Evolutionary conservation across 1,140 invertebrate genomes (phyloP).

Genomic region (Calosoma granatense): DNA sequence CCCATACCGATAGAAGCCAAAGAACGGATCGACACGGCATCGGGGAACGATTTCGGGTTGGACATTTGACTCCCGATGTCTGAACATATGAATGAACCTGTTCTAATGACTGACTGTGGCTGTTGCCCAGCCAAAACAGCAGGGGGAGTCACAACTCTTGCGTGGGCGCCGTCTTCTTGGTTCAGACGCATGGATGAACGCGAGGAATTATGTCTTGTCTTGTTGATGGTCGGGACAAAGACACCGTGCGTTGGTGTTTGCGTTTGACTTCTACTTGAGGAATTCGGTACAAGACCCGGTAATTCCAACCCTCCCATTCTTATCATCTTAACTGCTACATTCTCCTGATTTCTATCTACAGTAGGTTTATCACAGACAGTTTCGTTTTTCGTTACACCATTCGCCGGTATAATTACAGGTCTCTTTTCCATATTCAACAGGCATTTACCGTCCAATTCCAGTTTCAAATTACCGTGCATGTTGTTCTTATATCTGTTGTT

Average conservation of each 20-base stretch:
- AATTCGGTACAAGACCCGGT: background rate
- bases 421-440: background rate
- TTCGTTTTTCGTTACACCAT: conserved; percentile 2
- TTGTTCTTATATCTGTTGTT: conserved; percentile 1
- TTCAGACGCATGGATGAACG: background rate
- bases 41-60: conserved; percentile 32
- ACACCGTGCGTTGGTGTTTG: too few species aligned
- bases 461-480: background rate
- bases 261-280: background rate
- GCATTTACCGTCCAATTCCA: background rate
- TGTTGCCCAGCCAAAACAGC: background rate
- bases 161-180: conserved; percentile 6
- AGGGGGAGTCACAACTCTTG: background rate
- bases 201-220: background rate
- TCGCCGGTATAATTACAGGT: background rate
- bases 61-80: conserved; percentile 24
- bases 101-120: background rate
- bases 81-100: conserved; percentile 9
- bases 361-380: background rate
- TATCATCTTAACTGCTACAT: background rate
- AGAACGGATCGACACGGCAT: conserved; percentile 59
- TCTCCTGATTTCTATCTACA: background rate
- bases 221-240: background rate
- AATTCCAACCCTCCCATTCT: background rate
- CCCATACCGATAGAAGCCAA: conserved; percentile 75